Evolutionary conservation across 1,140 invertebrate genomes (phyloP).

Genomic region (Venturia canescens): DNA sequence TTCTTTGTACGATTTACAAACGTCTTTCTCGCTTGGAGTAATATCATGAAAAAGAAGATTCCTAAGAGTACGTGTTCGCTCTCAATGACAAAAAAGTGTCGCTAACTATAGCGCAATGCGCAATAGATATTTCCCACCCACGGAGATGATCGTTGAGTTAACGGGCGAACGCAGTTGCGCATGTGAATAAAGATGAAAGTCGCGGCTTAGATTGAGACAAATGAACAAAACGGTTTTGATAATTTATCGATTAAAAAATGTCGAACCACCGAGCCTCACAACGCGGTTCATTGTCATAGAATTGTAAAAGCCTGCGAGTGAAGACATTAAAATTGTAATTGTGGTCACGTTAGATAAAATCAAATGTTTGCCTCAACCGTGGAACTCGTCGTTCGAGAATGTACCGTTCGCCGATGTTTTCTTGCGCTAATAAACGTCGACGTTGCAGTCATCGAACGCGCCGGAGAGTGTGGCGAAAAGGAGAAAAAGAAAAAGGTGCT

Average conservation of each 20-base stretch:
- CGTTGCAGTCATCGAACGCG: too few relatives aligned
- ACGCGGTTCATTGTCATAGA: background rate
- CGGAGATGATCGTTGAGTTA: slow-evolving; percentile 9
- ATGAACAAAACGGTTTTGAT: background rate
- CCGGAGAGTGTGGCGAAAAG: background rate
- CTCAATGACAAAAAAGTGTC: background rate
- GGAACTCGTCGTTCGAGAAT: background rate
- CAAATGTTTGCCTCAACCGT: too few relatives aligned
- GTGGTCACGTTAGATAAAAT: slow-evolving; percentile 33
- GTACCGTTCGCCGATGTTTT: background rate
- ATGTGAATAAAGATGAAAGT: background rate
- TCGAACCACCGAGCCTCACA: background rate
- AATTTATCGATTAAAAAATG: slow-evolving; percentile 29
- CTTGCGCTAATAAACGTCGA: background rate
- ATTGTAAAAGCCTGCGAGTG: background rate
- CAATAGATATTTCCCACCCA: slow-evolving; percentile 10
- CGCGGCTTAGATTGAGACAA: background rate
- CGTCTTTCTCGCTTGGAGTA: background rate
- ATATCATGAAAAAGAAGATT: background rate
- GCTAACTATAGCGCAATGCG: background rate
- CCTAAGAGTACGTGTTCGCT: background rate
- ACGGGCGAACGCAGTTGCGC: slow-evolving; percentile 8
- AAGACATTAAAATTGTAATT: slow-evolving; percentile 1
- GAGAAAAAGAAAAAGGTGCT: background rate
- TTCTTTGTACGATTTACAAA: slow-evolving; percentile 17